Conservation (phyloP, 2,888 invertebrate genomes). For the Drosophila buzzatii region DNA sequence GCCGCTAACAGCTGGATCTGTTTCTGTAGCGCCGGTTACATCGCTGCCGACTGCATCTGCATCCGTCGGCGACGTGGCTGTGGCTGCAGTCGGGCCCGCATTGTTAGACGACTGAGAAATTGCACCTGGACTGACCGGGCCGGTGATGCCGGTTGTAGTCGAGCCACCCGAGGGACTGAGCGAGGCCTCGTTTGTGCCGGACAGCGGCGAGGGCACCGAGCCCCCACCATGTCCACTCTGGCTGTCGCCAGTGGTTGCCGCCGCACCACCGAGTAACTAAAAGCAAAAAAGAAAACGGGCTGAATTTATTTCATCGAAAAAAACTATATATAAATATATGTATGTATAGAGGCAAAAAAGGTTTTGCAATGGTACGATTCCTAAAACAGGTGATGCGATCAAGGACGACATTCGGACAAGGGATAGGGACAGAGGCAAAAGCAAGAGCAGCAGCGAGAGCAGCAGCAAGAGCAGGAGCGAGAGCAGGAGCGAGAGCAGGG, state of each 20-base stretch:
- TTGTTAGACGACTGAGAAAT: constrained; percentile 85
- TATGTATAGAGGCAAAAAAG: constrained; percentile 37
- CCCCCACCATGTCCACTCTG: constrained; percentile 73
- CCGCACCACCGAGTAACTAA: constrained; percentile 72
- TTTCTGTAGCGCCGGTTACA: constrained; percentile 54
- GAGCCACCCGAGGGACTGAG: constrained; percentile 89
- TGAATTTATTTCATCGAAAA: constrained; percentile 44
- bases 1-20: constrained; percentile 40
- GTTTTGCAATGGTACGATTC: constrained; percentile 39
- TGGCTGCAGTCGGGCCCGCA: constrained; percentile 63
- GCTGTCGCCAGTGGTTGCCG: constrained; percentile 64
- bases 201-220: constrained; percentile 90
- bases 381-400: constrained; percentile 68
- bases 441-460: not conserved
- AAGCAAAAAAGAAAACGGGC: constrained; percentile 31
- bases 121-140: constrained; percentile 85
- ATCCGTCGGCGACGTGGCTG: constrained; percentile 52
- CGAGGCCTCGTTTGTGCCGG: constrained; percentile 91
- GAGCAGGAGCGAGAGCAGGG: not conserved
- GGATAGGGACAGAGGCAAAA: constrained; percentile 1
- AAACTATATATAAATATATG: constrained; percentile 5
- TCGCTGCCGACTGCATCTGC: constrained; percentile 60
- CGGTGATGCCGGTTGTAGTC: constrained; percentile 83
- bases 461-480: no score
- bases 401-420: constrained; percentile 44